phyloP scores from a whole-genome alignment of 92 coral and sea anemone genomes.

The Parazoanthus swiftii region DNA sequence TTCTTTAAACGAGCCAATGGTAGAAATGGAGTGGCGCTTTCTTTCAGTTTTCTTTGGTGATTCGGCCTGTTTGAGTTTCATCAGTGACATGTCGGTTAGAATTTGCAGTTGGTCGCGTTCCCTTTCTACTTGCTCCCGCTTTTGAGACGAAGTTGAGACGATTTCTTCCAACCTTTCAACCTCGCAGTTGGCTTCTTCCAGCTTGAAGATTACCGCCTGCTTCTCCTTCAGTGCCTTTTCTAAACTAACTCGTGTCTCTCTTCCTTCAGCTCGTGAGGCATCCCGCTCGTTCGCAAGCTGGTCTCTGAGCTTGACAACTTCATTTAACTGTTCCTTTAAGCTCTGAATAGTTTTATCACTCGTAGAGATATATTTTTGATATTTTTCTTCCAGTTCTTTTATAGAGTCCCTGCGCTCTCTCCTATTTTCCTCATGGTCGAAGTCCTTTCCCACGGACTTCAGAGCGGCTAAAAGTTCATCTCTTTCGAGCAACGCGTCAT shows the following conservation, averaged over 20 bases:
- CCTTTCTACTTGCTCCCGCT: constrained; percentile 75
- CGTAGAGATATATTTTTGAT: constrained; percentile 74
- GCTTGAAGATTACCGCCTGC: constrained; percentile 58
- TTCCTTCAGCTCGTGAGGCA: constrained; percentile 49
- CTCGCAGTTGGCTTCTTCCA: constrained; percentile 77
- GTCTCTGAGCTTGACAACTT: constrained; percentile 67
- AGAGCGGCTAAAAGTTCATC: constrained; percentile 77
- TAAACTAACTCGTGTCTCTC: constrained; percentile 55
- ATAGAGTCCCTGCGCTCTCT: constrained; percentile 66
- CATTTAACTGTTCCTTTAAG: constrained; percentile 70
- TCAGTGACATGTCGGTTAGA: constrained; percentile 81
- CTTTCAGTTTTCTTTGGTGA: constrained; percentile 62
- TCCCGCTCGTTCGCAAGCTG: constrained; percentile 62
- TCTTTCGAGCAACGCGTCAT: constrained; percentile 76
- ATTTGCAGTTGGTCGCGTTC: constrained; percentile 86
- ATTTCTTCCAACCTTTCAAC: constrained; percentile 81
- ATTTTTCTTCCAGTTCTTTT: constrained; percentile 71
- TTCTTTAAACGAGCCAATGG: constrained; percentile 47
- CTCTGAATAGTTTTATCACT: constrained; percentile 86
- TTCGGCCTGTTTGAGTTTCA: constrained; percentile 84
- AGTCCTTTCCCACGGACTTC: constrained; percentile 71
- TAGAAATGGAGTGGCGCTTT: constrained; percentile 62
- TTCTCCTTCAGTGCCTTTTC: constrained; percentile 70
- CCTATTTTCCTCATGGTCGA: constrained; percentile 47
- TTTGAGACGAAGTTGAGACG: constrained; percentile 68